Base-by-base conservation (phyloP, 2,797 vertebrate species). In the Schizothorax lantsangensis region DNA sequence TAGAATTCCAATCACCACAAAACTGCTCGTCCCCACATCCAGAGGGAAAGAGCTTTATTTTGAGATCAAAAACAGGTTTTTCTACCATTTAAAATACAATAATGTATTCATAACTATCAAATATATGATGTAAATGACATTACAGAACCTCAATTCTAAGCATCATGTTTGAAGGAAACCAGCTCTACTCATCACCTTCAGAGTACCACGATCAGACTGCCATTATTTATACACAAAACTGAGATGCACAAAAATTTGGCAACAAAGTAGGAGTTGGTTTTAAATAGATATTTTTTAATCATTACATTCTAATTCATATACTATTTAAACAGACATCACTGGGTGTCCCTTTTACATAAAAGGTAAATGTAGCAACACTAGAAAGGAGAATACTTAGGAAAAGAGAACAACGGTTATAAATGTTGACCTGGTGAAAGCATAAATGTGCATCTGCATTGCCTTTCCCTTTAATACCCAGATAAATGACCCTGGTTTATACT, bases 381-480 rank as follows among this genome's bases (percentile, higher is more conserved):
- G 7, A 9, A 36, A 57, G 9, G 5, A 54, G 30, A 26, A 75
- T 52, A 77, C 33, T 38, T 54, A 5, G 30, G 9, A 23, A n/a
- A 75, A 30, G 23, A 26, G 12, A 26, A 26, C 3, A 15, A 30
- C 2, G 10, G 26, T 30, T 47, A 74, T 6, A 49, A 75, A 75
- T 21, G 15, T 47, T 75, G 73, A 77, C 17, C 17, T 36, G 47
- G 17, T 77, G 9, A 77, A 78, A 14, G 33, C 8, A 74, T 6
- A 54, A 54, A 54, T 36, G 30, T 38, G 49, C 3, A 7, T 57
- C 74, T 54, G 1, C 23, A 40, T 59, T 59, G 52, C 36, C 4
- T 26, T 62, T 79, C 52, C 75, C 75, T 59, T 38, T 79, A 79
- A 23, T 36, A 26, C 40, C 54, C 77, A 59, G 7, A 79, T 9